These are phyloP conservation scores for Osedax fenrisi DNA, from an alignment of 2,888 invertebrate genomes.

Conservation along the genomic window DNA sequence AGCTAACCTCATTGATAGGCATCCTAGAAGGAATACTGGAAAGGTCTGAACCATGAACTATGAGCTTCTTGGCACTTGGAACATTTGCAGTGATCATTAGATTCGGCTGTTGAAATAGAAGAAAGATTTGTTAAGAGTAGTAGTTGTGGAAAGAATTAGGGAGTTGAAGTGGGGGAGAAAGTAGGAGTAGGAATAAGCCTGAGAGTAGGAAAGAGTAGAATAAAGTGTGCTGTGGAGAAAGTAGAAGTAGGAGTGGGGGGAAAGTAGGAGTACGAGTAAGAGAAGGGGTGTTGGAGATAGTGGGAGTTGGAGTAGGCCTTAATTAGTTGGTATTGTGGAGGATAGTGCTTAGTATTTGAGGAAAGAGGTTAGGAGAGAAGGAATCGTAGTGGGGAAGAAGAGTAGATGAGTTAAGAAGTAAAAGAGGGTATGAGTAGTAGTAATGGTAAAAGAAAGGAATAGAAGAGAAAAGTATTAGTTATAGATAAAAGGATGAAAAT, in stretches of 20 bases:
- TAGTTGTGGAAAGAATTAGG: not conserved
- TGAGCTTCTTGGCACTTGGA: conserved; percentile 94
- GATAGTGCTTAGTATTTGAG: no score
- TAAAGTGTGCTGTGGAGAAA: not conserved
- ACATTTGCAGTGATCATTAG: conserved; percentile 94
- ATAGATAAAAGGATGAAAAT: no score
- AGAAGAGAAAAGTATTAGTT: no score
- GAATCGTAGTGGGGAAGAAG: no score
- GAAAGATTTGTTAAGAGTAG: no score
- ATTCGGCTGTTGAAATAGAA: conserved; percentile 56
- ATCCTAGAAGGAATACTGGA: conserved; percentile 89
- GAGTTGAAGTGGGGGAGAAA: not conserved
- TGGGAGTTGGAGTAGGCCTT: not conserved
- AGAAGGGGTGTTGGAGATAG: no score
- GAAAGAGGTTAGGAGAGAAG: no score
- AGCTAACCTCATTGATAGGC: conserved; percentile 74
- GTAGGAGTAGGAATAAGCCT: not conserved
- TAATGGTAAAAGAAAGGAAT: no score
- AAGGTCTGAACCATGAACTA: conserved; percentile 81
- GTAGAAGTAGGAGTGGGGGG: not conserved
- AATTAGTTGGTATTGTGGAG: no score
- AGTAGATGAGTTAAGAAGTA: no score
- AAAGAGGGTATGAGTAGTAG: no score
- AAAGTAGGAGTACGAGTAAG: not conserved
- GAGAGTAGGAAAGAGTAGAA: not conserved